phyloP scores from a whole-genome alignment of 2,888 invertebrate genomes.

The Priocnemis perturbator region DNA sequence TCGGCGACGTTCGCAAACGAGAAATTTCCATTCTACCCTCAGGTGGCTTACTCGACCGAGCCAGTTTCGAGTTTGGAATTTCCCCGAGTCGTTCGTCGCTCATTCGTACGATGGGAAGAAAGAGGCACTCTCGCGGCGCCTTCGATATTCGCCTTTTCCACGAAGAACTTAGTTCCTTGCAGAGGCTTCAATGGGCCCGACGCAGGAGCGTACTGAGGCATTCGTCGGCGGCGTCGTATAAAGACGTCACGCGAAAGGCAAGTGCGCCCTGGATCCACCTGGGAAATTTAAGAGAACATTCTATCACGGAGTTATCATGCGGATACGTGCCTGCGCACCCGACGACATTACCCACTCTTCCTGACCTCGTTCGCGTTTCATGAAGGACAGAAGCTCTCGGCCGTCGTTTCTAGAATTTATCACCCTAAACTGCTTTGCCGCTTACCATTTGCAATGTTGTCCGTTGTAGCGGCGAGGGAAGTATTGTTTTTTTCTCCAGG shows the following conservation, averaged over 20 bases:
- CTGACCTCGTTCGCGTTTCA: constrained; percentile 45
- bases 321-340: constrained; percentile 39
- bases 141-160: constrained; percentile 52
- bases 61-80: too few relatives aligned
- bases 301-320: constrained; percentile 58
- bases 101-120: constrained; percentile 1
- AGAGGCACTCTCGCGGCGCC: constrained; percentile 11
- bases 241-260: constrained; percentile 52
- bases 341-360: constrained; percentile 27
- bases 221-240: constrained; percentile 40
- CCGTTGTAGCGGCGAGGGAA: background rate
- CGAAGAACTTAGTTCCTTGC: constrained; percentile 47
- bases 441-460: constrained; percentile 23
- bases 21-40: too few relatives aligned
- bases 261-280: constrained; percentile 51
- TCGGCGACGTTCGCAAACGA: too few relatives aligned
- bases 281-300: constrained; percentile 61
- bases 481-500: too few relatives aligned
- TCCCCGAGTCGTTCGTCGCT: too few relatives aligned
- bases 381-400: constrained; percentile 21
- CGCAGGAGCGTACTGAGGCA: constrained; percentile 24
- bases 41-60: too few relatives aligned
- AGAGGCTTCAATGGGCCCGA: constrained; percentile 45
- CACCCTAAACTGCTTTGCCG: constrained; percentile 22
- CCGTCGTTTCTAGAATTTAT: constrained; percentile 41